Conservation (phyloP, 1,140 invertebrate genomes). For the Caenorhabditis tropicalis region DNA sequence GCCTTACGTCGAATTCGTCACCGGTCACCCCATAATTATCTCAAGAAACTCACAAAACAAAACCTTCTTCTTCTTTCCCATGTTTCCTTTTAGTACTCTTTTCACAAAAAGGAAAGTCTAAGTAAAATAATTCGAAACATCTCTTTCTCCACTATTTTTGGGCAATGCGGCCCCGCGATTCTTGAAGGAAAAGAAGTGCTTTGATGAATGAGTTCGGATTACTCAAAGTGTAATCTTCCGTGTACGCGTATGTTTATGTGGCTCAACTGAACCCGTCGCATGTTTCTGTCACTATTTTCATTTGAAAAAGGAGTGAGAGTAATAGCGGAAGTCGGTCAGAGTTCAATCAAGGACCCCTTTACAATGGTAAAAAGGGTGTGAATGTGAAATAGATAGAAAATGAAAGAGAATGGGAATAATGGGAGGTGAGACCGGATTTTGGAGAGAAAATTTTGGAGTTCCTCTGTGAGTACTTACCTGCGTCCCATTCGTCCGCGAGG, state of each 20-base stretch:
- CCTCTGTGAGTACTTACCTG: conserved; percentile 48
- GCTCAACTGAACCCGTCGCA: neutral
- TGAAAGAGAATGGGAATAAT: neutral
- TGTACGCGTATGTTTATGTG: neutral
- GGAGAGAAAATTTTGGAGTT: neutral
- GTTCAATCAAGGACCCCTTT: neutral
- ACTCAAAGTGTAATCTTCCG: conserved; percentile 38
- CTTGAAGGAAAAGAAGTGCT: conserved; percentile 25
- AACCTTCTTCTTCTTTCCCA: neutral
- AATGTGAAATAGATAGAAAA: conserved; percentile 7
- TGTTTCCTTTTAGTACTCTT: conserved; percentile 11
- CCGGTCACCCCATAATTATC: conserved; percentile 20
- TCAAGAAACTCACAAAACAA: conserved; percentile 16
- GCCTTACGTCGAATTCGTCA: neutral
- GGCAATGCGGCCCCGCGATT: neutral
- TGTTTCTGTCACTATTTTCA: conserved; percentile 44
- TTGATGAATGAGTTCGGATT: conserved; percentile 44
- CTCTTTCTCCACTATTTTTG: neutral
- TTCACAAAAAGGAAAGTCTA: neutral
- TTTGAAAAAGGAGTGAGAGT: neutral
- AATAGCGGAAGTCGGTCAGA: conserved; percentile 26
- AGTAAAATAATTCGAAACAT: too few relatives aligned
- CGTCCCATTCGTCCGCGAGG: conserved; percentile 54
- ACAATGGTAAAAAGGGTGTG: neutral
- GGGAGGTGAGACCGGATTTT: conserved; percentile 20